These are phyloP conservation scores for Eublepharis macularius DNA, from an alignment of 2,113 vertebrate species.

Conservation along the genomic window DNA sequence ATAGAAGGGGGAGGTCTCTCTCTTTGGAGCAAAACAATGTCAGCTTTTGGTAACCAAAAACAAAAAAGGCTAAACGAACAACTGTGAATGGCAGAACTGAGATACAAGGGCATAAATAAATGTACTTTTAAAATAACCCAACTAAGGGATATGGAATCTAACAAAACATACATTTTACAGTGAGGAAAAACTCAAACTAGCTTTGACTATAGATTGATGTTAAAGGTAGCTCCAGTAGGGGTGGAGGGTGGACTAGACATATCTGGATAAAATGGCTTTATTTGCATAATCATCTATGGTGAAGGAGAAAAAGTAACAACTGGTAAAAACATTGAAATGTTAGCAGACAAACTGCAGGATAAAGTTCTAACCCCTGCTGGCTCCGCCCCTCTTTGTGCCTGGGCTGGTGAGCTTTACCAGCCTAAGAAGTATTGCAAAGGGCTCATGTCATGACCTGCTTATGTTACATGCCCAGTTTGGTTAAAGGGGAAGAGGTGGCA, in stretches of 20 bases:
- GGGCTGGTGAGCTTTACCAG: background rate
- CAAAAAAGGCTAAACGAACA: constrained; percentile 38
- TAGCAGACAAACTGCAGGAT: background rate
- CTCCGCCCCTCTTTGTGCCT: background rate
- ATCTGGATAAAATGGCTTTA: constrained; percentile 23
- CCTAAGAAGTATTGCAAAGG: too few species aligned
- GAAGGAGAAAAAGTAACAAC: background rate
- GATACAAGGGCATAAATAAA: constrained; percentile 46
- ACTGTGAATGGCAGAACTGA: constrained; percentile 54
- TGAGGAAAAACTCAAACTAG: constrained; percentile 55
- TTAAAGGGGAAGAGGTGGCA: background rate
- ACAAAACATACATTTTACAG: constrained; percentile 41
- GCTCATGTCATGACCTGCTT: too few species aligned
- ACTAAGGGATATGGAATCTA: constrained; percentile 32
- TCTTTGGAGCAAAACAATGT: constrained; percentile 72
- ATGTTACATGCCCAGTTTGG: too few species aligned
- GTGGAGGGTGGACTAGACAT: constrained; percentile 27
- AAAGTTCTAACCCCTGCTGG: background rate
- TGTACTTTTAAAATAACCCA: constrained; percentile 40
- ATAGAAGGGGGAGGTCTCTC: constrained; percentile 38
- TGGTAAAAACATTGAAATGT: background rate
- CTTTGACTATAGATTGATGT: constrained; percentile 60
- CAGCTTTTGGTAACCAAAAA: constrained; percentile 58
- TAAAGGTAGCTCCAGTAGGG: background rate
- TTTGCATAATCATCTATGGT: background rate